Base-by-base conservation (phyloP, 2,888 invertebrate species). In the Dicranocentrus wangi region DNA sequence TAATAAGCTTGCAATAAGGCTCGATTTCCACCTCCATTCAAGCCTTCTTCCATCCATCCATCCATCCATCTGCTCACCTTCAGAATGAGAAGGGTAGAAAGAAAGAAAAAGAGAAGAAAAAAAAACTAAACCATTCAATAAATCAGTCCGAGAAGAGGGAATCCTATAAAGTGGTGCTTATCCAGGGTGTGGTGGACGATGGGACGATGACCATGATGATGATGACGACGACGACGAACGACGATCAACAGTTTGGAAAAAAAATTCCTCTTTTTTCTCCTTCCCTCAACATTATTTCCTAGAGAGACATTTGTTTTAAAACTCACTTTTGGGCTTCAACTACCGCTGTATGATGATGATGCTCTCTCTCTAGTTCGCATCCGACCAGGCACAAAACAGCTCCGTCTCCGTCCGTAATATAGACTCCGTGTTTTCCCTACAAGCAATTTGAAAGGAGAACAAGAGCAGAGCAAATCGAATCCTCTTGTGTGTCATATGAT, bases 111-210 rank as follows among this genome's bases (percentile, higher is more conserved):
- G n/a, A n/a, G n/a, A n/a, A n/a, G 10, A 21, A 21, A 21, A 5
- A 21, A 19, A n/a, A 3, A n/a, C n/a, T 47, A 61, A 84, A 81
- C 81, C 81, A 71, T 66, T 75, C 84, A 84, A 85, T 85, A 85
- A 85, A 85, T 85, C 85, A 85, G 85, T 83, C 82, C 85, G 65
- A 80, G 19, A 84, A 63, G 79, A 71, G 32, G 25, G 55, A 55
- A 2, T 21, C 21, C n/a, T 47, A 23, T 10, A 55, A 70, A 81
- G 82, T 80, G 79, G 76, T 80, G 77, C 42, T 58, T 79, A 58
- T 79, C 66, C 79, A 83, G 84, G 84, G 83, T 83, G 85, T 85
- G 84, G 84, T 82, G 82, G 32, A n/a, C 28, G n/a, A 47, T 47
- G 8, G n/a, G 17, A 47, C 25, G 51, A 66, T n/a, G 66, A 23